These are phyloP conservation scores for Pavo muticus DNA, from an alignment of 2,113 vertebrate genomes.

Conservation along the genomic window DNA sequence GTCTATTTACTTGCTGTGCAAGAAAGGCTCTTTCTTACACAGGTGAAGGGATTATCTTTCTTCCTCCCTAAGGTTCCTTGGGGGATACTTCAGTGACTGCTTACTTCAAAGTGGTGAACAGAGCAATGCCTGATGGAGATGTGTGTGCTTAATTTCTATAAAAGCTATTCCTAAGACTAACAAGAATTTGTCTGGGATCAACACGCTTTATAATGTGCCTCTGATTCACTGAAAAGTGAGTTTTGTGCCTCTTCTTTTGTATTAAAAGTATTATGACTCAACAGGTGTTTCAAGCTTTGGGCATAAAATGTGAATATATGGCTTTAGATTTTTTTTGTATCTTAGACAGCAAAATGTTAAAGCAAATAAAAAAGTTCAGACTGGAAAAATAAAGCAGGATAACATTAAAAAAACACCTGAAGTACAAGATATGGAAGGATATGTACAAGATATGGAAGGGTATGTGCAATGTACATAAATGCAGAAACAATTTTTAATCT, in stretches of 20 bases:
- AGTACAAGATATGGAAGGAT: neutral
- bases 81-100: neutral
- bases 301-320: neutral
- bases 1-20: accelerated
- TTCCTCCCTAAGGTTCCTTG: neutral
- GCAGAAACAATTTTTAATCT: neutral
- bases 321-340: neutral
- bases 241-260: neutral
- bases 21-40: neutral
- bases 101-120: neutral
- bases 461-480: neutral
- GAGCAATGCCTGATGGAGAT: neutral
- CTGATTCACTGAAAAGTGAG: conserved; percentile 7
- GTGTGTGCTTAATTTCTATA: neutral
- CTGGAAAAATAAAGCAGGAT: neutral
- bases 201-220: neutral
- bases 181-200: neutral
- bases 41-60: neutral
- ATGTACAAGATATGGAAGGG: neutral
- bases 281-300: neutral
- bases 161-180: conserved; percentile 6
- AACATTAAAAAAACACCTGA: neutral
- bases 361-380: neutral
- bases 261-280: neutral
- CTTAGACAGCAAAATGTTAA: neutral